These are phyloP conservation scores for Thaumetopoea pityocampa DNA, from an alignment of 1,140 invertebrate genomes.

Conservation along the genomic window DNA sequence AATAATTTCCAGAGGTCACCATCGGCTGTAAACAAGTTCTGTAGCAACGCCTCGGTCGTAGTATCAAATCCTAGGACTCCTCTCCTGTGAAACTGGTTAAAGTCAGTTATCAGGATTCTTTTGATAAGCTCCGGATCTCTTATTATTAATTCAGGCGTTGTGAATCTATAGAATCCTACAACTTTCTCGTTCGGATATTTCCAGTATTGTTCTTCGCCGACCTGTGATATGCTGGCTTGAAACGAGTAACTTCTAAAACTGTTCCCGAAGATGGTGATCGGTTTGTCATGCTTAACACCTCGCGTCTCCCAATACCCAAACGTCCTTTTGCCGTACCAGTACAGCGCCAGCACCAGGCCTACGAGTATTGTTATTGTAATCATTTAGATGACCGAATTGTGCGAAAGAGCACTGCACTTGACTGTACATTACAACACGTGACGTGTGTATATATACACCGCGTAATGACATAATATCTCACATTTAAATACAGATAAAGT, in stretches of 20 bases:
- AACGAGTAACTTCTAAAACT: conserved; percentile 26
- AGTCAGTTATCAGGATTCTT: conserved; percentile 76
- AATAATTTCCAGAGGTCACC: conserved; percentile 74
- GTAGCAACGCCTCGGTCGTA: conserved; percentile 48
- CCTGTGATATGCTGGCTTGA: conserved; percentile 27
- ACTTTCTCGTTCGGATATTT: conserved; percentile 34
- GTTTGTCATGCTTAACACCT: conserved; percentile 54
- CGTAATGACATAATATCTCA: no score
- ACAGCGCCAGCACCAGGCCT: conserved; percentile 19
- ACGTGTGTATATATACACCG: no score
- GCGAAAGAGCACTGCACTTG: no score
- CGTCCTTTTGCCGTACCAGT: conserved; percentile 36
- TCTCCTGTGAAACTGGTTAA: conserved; percentile 66
- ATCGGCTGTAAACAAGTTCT: conserved; percentile 41
- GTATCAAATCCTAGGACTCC: conserved; percentile 24
- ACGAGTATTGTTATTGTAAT: conserved; percentile 17
- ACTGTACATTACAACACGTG: no score
- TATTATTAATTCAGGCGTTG: conserved; percentile 69
- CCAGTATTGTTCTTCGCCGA: conserved; percentile 34
- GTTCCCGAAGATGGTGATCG: conserved; percentile 56
- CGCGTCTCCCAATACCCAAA: conserved; percentile 63
- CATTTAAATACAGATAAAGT: no score
- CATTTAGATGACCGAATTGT: no score
- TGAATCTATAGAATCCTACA: conserved; percentile 34
- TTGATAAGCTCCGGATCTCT: conserved; percentile 77